These are phyloP conservation scores for Eurois occulta DNA, from an alignment of 2,888 invertebrate genomes.

Conservation along the genomic window DNA sequence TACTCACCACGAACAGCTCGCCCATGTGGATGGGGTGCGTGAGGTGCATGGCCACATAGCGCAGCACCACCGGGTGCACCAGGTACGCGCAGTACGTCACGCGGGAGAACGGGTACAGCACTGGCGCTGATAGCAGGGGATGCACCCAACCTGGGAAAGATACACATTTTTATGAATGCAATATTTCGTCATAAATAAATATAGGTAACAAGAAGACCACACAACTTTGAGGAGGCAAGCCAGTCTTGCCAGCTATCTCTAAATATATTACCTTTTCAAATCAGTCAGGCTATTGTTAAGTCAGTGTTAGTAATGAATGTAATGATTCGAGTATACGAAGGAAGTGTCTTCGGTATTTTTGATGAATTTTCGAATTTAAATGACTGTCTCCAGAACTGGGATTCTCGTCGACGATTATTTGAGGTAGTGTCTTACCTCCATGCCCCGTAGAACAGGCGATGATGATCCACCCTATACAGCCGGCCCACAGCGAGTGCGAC, in stretches of 20 bases:
- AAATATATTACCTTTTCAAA: neutral
- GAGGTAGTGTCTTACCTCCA: slow-evolving; percentile 90
- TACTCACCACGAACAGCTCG: slow-evolving; percentile 93
- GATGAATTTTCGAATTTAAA: neutral
- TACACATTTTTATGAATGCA: neutral
- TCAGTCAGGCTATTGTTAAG: neutral
- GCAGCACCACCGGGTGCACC: slow-evolving; percentile 95
- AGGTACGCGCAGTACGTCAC: slow-evolving; percentile 97
- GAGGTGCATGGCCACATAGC: slow-evolving; percentile 94
- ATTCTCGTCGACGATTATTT: neutral
- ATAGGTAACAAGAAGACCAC: neutral
- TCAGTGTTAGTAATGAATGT: neutral
- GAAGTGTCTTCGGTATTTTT: neutral
- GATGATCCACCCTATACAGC: slow-evolving; percentile 95
- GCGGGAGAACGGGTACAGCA: slow-evolving; percentile 95
- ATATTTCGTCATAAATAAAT: neutral
- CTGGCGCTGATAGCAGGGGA: slow-evolving; percentile 93
- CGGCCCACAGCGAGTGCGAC: slow-evolving; percentile 96
- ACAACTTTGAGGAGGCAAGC: neutral
- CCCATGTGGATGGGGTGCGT: slow-evolving; percentile 96
- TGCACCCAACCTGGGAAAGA: slow-evolving; percentile 91
- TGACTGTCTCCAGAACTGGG: neutral
- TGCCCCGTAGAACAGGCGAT: slow-evolving; percentile 96
- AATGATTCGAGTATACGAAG: neutral
- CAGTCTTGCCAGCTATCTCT: neutral